Base-by-base conservation (phyloP, 1,140 invertebrate species). In the Drosophila bocqueti region DNA sequence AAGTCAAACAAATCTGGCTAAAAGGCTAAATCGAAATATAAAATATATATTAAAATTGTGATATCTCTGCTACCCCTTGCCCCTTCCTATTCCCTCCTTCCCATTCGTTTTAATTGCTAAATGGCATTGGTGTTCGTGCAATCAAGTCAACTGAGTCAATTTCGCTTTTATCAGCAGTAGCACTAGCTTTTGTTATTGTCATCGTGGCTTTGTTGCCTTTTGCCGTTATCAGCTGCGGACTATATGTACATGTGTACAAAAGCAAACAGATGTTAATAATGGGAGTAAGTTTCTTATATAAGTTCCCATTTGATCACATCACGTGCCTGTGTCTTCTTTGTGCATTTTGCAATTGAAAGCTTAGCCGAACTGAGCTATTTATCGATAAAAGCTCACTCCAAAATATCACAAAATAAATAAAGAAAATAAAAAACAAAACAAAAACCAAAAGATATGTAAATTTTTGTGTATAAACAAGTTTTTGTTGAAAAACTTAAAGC, bases 121-220 rank as follows among this genome's bases (percentile, higher is more conserved):
- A 18, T 9, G 29, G 16, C 26, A 46, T 31, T 13, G 38, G 5
- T 26, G 9, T 68, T 11, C 16, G 36, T 13, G 67, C 52, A 73
- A 71, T 71, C 50, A 72, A 58, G 47, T 73, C 69, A 73, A 59
- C 66, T 59, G 67, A 73, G 54, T 72, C 54, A 73, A 73, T 72
- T 72, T 60, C 1, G 54, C 69, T 50, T 43, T 72, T 73, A 73
- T 73, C 66, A 73, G 67, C 34, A 24, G 52, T 38, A 24, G 52
- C 21, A 42, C 31, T 50, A 21, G 45, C 54, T 43, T 60, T 73
- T 60, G 38, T 57, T 68, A 45, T 55, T 68, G 46, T 72, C 69
- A 72, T 59, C 21, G 52, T 29, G 16, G 18, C 8, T 18, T 69
- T 73, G 46, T 60, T 72, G 69, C 34, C n/a, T 50, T 60, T 50